Evolutionary conservation across 2,888 invertebrate genomes (phyloP), one percentile per base, ranked within the genome.

Genomic region (Agrotis segetum): DNA sequence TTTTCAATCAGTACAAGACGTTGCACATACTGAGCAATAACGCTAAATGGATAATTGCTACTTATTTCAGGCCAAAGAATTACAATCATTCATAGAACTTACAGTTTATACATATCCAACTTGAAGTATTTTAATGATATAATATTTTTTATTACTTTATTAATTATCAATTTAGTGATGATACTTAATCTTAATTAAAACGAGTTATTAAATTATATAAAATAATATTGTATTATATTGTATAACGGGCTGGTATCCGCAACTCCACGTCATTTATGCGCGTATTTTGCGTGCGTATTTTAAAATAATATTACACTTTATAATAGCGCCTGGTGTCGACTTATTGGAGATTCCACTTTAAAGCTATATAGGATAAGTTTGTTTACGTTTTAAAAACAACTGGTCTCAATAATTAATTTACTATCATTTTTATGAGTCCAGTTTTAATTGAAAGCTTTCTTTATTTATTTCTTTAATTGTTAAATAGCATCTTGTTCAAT

Each of bases 1-100:
- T 77, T 82, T 56, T 44, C 71, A 34, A 52, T 65, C 79, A 16
- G 53, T 79, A 82, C 78, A 16, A 49, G 6, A 50, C 62, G 62
- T 77, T 71, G 55, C 65, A 62, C 52, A 55, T 70, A 56, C 61
- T 55, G 24, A 63, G 67, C n/a, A 76, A 67, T 76, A 76, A 56
- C 49, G 59, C 11, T 67, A 65, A 77, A 67, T 71, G 58, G 56
- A 49, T 82, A 81, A 77, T 77, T 67, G 40, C 53, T 50, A 19
- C 21, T 65, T 65, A 65, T 29, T 65, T 64, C 40, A 4, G n/a
- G 55, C 44, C 21, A 40, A n/a, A 47, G 11, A 52, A 52, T 16
- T 44, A n/a, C 19, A 29, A 40, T 17, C 13, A 58, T 52, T 46
- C 16, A 19, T 29, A 59, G 19, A 40, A n/a, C 19, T 74, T 40